These are phyloP conservation scores for Sarcophaga bullata DNA, from an alignment of 1,140 invertebrate genomes.

Conservation along the genomic window DNA sequence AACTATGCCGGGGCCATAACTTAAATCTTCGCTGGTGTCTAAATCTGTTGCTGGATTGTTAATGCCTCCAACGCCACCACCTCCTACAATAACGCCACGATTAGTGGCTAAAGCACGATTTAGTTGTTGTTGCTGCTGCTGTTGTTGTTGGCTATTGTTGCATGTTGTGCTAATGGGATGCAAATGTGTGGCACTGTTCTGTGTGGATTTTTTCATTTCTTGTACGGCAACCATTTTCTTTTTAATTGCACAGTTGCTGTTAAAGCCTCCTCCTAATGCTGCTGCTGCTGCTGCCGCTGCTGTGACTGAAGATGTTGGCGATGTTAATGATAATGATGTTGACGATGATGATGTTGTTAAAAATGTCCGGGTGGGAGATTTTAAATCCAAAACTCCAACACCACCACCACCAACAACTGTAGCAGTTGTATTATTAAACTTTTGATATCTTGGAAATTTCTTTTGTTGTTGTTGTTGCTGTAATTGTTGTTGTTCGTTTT, in stretches of 20 bases:
- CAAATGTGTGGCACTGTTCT: slow-evolving; percentile 46
- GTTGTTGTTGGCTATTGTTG: slow-evolving; percentile 37
- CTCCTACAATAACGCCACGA: slow-evolving; percentile 32
- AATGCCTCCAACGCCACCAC: slow-evolving; percentile 16
- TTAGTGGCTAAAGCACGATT: not conserved
- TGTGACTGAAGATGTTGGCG: not conserved
- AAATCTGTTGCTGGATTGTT: slow-evolving; percentile 42
- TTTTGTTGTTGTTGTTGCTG: slow-evolving; percentile 18
- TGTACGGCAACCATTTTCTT: slow-evolving; percentile 65
- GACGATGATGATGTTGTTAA: not conserved
- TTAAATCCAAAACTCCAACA: not conserved
- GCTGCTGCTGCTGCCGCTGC: not conserved
- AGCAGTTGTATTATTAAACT: not conserved
- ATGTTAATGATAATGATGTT: not conserved
- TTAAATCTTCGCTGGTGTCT: slow-evolving; percentile 75
- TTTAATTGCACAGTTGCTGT: slow-evolving; percentile 50
- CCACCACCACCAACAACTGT: not conserved
- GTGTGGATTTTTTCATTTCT: slow-evolving; percentile 60
- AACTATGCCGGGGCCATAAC: slow-evolving; percentile 92
- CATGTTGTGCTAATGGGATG: not conserved
- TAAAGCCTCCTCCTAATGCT: slow-evolving; percentile 35
- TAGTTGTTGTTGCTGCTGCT: not conserved
- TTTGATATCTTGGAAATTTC: not conserved
- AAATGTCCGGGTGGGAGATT: not conserved
- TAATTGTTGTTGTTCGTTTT: slow-evolving; percentile 56